Conservation (phyloP, 2,888 invertebrate genomes). For the Melipona bicolor region DNA sequence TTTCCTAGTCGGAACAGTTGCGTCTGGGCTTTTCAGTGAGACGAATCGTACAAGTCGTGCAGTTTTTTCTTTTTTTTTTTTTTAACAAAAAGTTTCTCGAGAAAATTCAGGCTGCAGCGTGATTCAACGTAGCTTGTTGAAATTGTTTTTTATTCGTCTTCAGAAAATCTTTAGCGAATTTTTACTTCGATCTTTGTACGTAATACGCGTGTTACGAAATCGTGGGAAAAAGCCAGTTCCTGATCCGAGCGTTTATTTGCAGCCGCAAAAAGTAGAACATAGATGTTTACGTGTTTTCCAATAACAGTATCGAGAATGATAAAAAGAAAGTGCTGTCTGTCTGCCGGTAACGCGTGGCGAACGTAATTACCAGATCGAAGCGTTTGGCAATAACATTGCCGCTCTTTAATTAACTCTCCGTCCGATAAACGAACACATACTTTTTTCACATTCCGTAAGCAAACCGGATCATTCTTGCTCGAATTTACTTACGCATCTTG, state of each 20-base stretch:
- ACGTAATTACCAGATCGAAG: background rate
- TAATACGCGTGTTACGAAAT: slow-evolving; percentile 8
- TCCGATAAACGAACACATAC: too few relatives aligned
- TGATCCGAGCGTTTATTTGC: too few relatives aligned
- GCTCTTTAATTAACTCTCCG: background rate
- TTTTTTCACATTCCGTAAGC: background rate
- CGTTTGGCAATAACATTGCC: background rate
- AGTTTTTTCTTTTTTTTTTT: too few relatives aligned
- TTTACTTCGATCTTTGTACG: background rate
- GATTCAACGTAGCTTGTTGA: too few relatives aligned
- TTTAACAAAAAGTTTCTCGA: background rate
- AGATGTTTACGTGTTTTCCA: background rate
- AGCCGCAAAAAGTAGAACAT: background rate
- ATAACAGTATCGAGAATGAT: slow-evolving; percentile 24
- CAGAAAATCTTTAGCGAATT: background rate
- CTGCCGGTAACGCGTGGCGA: background rate
- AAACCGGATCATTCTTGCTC: background rate
- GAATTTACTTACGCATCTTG: background rate
- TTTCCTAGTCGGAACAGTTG: too few relatives aligned
- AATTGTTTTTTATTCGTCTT: background rate
- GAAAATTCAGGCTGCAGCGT: background rate
- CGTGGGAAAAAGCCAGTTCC: slow-evolving; percentile 4
- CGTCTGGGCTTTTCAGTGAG: too few relatives aligned
- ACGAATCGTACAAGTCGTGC: too few relatives aligned
- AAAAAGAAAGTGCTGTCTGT: background rate